Evolutionary conservation across 2,113 vertebrate species (phyloP), one percentile per base, ranked within the genome.

Genomic region (Dolichallabes microphthalmus): DNA sequence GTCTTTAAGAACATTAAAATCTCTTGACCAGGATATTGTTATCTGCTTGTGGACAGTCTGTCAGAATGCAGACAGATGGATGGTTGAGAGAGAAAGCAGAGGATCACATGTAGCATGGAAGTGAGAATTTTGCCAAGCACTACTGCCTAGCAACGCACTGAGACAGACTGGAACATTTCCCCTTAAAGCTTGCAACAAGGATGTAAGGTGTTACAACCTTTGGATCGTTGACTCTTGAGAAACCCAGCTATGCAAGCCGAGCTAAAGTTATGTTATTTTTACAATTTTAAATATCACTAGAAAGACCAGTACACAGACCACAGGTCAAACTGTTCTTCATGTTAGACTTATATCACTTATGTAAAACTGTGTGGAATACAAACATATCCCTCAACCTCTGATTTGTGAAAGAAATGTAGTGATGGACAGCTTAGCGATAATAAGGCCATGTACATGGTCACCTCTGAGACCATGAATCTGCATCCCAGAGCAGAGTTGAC

Each of bases 121-220:
- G 88, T 86, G 89, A 87, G 87, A 89, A 71, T 92, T 93, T 92
- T 88, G 84, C 90, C 73, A 91, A 86, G 89, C 89, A 90, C 85
- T 86, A 94, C 94, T 92, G 94, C 94, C 91, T 94, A 95, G 94
- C 95, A 95, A 95, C 94, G 89, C 78, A 80, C 84, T 73, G 10
- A 82, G 92, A 94, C 92, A 90, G 91, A 91, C 92, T 89, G 89
- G 86, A 92, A 85, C 55, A 66, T 84, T 76, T 91, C 27, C 80
- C 90, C 87, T 75, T 75, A 86, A 80, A 83, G 86, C 77, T 87
- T 84, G 83, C 82, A 89, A 82, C 55, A 68, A 79, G 82, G 90
- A 92, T 86, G 87, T 89, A 86, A 78, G 77, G 85, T 90, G 57
- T 89, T 86, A 89, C 82, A 89, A 85, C 80, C 88, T 75, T 80